These are phyloP conservation scores for Bombus waltoni DNA, from an alignment of 1,140 invertebrate species.

Conservation along the genomic window DNA sequence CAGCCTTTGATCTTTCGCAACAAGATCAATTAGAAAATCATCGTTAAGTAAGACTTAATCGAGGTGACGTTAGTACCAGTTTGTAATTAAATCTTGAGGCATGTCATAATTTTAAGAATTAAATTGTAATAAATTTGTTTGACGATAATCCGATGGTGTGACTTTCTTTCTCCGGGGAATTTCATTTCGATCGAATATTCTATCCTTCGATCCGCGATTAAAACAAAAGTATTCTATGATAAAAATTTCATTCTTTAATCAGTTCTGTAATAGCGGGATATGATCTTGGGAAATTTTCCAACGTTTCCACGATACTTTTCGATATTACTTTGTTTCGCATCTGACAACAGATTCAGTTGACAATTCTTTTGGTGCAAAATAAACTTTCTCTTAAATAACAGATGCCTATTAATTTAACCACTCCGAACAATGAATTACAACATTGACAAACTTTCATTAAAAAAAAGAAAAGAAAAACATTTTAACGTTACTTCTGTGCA, in stretches of 20 bases:
- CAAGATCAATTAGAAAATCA: conserved; percentile 23
- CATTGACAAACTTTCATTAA: neutral
- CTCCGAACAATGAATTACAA: neutral
- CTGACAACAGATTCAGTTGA: neutral
- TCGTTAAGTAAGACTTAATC: neutral
- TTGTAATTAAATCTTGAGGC: conserved; percentile 17
- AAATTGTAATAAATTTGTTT: conserved; percentile 35
- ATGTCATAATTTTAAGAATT: conserved; percentile 23
- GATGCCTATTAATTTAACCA: neutral
- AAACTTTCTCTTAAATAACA: neutral
- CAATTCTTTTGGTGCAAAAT: neutral
- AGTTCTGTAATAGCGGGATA: neutral
- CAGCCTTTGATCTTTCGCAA: neutral
- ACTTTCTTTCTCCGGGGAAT: neutral
- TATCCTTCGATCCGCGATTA: neutral
- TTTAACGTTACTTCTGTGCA: conserved; percentile 9
- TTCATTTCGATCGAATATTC: neutral
- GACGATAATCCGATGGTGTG: neutral
- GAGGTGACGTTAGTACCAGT: conserved; percentile 6
- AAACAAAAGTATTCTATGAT: neutral
- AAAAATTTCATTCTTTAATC: neutral
- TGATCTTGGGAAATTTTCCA: neutral
- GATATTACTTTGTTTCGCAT: neutral
- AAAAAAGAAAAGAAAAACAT: neutral
- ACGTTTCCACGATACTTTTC: neutral